These are phyloP conservation scores for Apantesis nais DNA, from an alignment of 2,888 invertebrate genomes.

Conservation along the genomic window DNA sequence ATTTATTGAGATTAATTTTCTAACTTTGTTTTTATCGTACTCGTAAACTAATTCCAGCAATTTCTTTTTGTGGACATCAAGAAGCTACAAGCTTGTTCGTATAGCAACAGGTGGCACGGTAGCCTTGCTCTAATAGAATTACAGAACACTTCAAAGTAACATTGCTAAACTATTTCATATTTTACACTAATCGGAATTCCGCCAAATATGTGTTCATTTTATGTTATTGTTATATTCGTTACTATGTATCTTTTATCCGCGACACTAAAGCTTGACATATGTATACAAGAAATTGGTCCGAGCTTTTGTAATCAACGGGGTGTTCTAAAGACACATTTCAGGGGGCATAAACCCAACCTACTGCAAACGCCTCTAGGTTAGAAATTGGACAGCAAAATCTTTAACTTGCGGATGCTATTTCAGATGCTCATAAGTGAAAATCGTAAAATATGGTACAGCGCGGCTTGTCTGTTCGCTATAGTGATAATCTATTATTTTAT, in stretches of 20 bases:
- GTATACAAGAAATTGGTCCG: neutral
- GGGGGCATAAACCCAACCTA: conserved; percentile 24
- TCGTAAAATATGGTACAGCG: conserved; percentile 68
- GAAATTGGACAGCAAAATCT: conserved; percentile 27
- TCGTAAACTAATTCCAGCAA: conserved; percentile 27
- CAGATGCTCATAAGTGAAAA: conserved; percentile 78
- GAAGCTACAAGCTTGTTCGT: conserved; percentile 35
- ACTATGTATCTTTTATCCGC: neutral
- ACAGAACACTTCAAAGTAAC: conserved; percentile 36
- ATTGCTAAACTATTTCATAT: conserved; percentile 28
- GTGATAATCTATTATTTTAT: conserved; percentile 63
- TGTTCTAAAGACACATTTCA: conserved; percentile 2
- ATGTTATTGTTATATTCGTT: neutral
- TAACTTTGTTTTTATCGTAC: neutral
- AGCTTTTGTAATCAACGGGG: neutral
- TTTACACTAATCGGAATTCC: conserved; percentile 17
- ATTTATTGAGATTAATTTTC: neutral
- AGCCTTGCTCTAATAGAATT: conserved; percentile 33
- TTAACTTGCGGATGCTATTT: conserved; percentile 45
- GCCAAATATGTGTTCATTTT: neutral
- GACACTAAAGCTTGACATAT: neutral
- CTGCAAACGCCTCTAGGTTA: conserved; percentile 16
- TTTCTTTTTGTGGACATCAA: conserved; percentile 23
- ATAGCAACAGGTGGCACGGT: conserved; percentile 43
- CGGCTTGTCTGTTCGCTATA: conserved; percentile 55